phyloP scores from a whole-genome alignment of 92 coral and sea anemone genomes.

The Parazoanthus darwini region DNA sequence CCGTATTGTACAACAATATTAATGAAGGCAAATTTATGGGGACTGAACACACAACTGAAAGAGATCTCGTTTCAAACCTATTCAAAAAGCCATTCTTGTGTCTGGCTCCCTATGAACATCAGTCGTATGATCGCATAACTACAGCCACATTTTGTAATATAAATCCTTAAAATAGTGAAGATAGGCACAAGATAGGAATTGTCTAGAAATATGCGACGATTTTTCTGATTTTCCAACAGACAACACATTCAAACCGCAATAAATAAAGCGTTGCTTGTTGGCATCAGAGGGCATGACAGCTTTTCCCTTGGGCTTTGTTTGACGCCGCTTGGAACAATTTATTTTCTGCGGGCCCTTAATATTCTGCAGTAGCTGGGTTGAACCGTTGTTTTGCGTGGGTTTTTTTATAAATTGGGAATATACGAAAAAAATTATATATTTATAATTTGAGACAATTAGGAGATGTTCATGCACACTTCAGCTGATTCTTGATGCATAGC shows the following conservation, averaged over 20 bases:
- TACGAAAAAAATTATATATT: not conserved
- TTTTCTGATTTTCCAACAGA: slow-evolving; percentile 7
- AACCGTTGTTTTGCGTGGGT: not conserved
- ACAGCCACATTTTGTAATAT: not conserved
- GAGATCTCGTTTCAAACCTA: slow-evolving; percentile 38
- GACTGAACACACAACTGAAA: slow-evolving; percentile 49
- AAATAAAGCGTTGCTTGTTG: slow-evolving; percentile 12
- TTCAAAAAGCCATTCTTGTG: slow-evolving; percentile 22
- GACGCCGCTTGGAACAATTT: slow-evolving; percentile 12
- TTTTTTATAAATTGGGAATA: not conserved
- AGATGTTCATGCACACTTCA: not conserved
- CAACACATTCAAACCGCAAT: not conserved
- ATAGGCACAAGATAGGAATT: not conserved
- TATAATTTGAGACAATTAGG: not conserved
- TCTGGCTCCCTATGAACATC: slow-evolving; percentile 14
- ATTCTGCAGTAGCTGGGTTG: not conserved
- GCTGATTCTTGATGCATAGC: slow-evolving; percentile 21
- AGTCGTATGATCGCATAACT: not conserved
- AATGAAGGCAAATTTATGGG: slow-evolving; percentile 63
- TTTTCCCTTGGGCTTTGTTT: slow-evolving; percentile 30
- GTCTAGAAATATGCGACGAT: not conserved
- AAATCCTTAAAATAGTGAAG: not conserved
- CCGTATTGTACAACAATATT: slow-evolving; percentile 29
- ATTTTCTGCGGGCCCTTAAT: not conserved
- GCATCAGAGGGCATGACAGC: slow-evolving; percentile 1